These are phyloP conservation scores for Terebella lapidaria DNA, from an alignment of 2,888 invertebrate genomes.

Conservation along the genomic window DNA sequence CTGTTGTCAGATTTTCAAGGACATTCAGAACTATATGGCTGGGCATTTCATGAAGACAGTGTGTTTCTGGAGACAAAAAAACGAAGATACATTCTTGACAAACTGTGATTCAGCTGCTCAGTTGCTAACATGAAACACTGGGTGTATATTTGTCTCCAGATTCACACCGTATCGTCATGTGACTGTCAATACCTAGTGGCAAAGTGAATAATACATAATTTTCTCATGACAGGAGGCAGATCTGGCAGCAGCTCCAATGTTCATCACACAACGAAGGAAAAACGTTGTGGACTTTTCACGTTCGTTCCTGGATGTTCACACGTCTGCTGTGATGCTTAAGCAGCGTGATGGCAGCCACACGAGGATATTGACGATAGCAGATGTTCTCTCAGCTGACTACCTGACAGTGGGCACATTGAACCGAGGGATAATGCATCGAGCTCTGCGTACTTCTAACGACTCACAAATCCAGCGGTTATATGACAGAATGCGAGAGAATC, in stretches of 20 bases:
- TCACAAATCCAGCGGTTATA: slow-evolving; percentile 8
- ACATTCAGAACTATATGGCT: too few species aligned
- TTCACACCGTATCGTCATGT: too few species aligned
- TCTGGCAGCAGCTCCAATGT: slow-evolving; percentile 15
- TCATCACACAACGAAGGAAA: slow-evolving; percentile 6
- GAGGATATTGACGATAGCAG: not conserved
- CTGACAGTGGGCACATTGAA: slow-evolving; percentile 10
- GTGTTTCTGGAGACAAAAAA: too few species aligned
- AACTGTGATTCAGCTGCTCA: too few species aligned
- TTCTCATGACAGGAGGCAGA: slow-evolving; percentile 17
- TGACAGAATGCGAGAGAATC: slow-evolving; percentile 7
- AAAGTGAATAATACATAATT: not conserved
- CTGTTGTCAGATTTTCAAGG: too few species aligned
- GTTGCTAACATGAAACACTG: too few species aligned
- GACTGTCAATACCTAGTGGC: too few species aligned
- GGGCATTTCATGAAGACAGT: too few species aligned
- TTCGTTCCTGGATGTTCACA: slow-evolving; percentile 8
- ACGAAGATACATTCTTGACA: too few species aligned
- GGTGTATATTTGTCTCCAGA: too few species aligned
- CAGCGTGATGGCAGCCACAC: slow-evolving; percentile 2
- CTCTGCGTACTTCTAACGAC: slow-evolving; percentile 7
- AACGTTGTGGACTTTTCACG: slow-evolving; percentile 12
- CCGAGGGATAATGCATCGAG: slow-evolving; percentile 6
- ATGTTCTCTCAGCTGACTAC: slow-evolving; percentile 2
- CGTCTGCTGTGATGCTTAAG: slow-evolving; percentile 7